Percentiles rank a stretch among this genome's conserved stretches.
Evolutionary conservation across 1,140 invertebrate genomes (phyloP).

Genomic region (Cherax quadricarinatus): DNA sequence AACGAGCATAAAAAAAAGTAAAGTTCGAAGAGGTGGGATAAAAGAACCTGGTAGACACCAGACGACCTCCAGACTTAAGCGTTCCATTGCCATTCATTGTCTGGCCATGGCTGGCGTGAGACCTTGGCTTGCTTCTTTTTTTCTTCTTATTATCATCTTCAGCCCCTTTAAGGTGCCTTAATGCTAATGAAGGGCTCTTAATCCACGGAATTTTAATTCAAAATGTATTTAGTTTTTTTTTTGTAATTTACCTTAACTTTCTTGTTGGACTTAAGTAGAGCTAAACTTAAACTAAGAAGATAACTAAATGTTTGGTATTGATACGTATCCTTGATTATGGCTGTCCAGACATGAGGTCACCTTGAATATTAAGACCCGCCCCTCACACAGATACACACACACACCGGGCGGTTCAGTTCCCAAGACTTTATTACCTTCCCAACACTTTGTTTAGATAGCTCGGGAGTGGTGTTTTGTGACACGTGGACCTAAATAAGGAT

Average conservation of each 20-base stretch:
- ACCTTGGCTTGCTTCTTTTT: neutral
- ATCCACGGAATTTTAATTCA: too few relatives aligned
- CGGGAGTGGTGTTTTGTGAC: too few relatives aligned
- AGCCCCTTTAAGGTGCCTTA: neutral
- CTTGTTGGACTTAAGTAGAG: too few relatives aligned
- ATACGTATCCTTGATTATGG: neutral
- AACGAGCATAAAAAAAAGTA: neutral
- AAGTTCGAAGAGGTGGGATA: neutral
- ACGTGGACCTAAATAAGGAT: too few relatives aligned
- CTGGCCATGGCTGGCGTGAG: neutral
- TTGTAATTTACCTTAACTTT: too few relatives aligned
- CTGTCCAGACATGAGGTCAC: neutral
- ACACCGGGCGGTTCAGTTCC: neutral
- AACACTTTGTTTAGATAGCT: neutral
- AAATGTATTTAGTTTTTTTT: too few relatives aligned
- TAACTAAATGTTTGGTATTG: neutral
- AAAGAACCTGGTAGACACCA: neutral
- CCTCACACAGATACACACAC: neutral
- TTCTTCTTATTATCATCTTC: conserved; percentile 5
- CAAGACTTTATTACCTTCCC: neutral
- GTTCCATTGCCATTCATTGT: conserved; percentile 3
- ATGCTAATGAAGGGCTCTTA: too few relatives aligned
- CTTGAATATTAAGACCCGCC: neutral
- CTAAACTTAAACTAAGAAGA: neutral
- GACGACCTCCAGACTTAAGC: neutral